phyloP scores from a whole-genome alignment of 2,797 vertebrate species.

The Eutrigla gurnardus region DNA sequence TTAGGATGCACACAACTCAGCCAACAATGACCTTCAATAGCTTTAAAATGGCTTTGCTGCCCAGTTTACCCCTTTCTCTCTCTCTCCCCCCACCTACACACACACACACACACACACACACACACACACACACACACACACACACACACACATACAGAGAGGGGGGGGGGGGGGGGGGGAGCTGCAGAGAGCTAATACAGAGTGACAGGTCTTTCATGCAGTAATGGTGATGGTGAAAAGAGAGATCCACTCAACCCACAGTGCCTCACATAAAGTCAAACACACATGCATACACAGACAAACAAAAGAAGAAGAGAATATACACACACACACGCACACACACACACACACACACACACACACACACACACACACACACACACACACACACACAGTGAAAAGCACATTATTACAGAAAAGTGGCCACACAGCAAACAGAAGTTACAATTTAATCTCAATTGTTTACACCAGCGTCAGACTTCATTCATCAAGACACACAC shows the following conservation, averaged over 20 bases:
- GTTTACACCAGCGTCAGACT: conserved; percentile 57
- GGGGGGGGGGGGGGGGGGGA: conserved; percentile 53
- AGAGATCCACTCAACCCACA: conserved; percentile 81
- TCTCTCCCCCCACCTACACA: conserved; percentile 21
- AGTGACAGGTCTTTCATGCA: conserved; percentile 88
- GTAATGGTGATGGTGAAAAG: conserved; percentile 86
- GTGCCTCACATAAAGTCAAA: conserved; percentile 39
- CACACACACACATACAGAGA: not conserved
- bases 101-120: conserved; percentile 36
- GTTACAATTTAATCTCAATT: conserved; percentile 54
- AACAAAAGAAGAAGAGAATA: conserved; percentile 6
- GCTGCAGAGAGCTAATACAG: conserved; percentile 80
- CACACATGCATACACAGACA: conserved; percentile 24
- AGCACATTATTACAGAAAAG: conserved; percentile 43
- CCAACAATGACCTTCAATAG: conserved; percentile 82
- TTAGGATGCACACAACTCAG: conserved; percentile 63
- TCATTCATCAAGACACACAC: conserved; percentile 47
- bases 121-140: conserved; percentile 30
- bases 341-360: conserved; percentile 25
- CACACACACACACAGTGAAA: not conserved
- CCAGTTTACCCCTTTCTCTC: conserved; percentile 53
- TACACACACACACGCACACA: conserved; percentile 22
- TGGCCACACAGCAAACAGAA: conserved; percentile 37
- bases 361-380: conserved; percentile 24
- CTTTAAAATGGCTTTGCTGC: conserved; percentile 76